Percentiles rank a stretch among this genome's conserved stretches.
Conservation (phyloP, 2,888 invertebrate species). For the Rhagium mordax region DNA sequence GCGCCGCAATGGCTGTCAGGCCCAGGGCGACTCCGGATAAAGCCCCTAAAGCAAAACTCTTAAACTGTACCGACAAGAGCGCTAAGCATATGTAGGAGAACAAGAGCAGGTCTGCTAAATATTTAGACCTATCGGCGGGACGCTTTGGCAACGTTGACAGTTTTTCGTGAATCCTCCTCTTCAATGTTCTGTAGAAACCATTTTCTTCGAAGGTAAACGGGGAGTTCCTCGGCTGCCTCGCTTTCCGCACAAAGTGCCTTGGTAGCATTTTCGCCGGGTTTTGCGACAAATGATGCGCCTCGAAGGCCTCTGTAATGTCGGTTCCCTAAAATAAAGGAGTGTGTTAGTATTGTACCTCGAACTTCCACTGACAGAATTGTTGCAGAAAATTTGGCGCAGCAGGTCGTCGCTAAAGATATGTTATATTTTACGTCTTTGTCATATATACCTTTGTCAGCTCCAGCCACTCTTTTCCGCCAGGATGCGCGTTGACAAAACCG, state of each 20-base stretch:
- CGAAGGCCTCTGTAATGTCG: conserved; percentile 86
- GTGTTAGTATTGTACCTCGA: no score
- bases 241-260: conserved; percentile 78
- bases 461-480: conserved; percentile 86
- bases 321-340: conserved; percentile 74
- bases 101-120: conserved; percentile 66
- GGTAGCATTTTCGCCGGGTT: conserved; percentile 74
- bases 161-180: conserved; percentile 73
- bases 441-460: conserved; percentile 78
- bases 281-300: conserved; percentile 78
- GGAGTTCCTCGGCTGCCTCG: conserved; percentile 76
- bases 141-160: conserved; percentile 72
- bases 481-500: conserved; percentile 84
- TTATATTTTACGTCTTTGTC: no score
- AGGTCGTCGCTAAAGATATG: no score
- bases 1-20: conserved; percentile 73
- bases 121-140: conserved; percentile 64
- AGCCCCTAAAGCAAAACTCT: conserved; percentile 67
- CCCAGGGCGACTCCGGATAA: conserved; percentile 74
- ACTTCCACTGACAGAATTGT: no score
- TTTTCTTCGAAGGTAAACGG: conserved; percentile 82
- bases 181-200: conserved; percentile 82
- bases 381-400: no score
- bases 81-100: conserved; percentile 64
- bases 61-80: conserved; percentile 65